These are phyloP conservation scores for Pseudomyrmex pallidus DNA, from an alignment of 1,140 invertebrate species.

Conservation along the genomic window DNA sequence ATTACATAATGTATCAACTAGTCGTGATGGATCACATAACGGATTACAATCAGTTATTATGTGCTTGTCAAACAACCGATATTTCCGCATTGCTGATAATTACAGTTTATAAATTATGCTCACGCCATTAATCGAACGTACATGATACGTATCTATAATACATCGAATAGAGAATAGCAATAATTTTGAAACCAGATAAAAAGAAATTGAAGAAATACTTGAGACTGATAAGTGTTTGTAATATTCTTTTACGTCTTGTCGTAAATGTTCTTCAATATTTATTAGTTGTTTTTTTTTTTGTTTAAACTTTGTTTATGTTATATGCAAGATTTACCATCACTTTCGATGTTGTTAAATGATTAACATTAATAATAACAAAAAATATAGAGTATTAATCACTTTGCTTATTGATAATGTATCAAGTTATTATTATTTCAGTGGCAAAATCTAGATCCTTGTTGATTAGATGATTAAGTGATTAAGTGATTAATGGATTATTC, in stretches of 20 bases:
- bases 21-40: slow-evolving; percentile 41
- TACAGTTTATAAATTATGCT: slow-evolving; percentile 50
- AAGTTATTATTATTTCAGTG: background rate
- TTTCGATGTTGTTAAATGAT: too few relatives aligned
- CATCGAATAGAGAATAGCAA: background rate
- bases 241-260: background rate
- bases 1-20: slow-evolving; percentile 6
- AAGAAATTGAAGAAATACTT: background rate
- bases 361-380: too few relatives aligned
- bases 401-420: background rate
- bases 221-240: background rate
- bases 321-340: too few relatives aligned
- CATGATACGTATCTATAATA: background rate
- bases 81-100: slow-evolving; percentile 38
- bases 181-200: background rate
- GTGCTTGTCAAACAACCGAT: slow-evolving; percentile 63
- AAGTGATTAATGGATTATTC: background rate
- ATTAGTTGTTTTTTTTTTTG: too few relatives aligned
- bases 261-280: slow-evolving; percentile 4
- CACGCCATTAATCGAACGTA: slow-evolving; percentile 3
- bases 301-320: too few relatives aligned
- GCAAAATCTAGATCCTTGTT: background rate
- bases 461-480: background rate
- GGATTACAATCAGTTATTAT: slow-evolving; percentile 64
- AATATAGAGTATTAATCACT: too few relatives aligned